A percentile compares a stretch with the other conserved stretches of the same genome.
Conservation (phyloP, 2,888 invertebrate genomes). For the Chrysodeixis includens region DNA sequence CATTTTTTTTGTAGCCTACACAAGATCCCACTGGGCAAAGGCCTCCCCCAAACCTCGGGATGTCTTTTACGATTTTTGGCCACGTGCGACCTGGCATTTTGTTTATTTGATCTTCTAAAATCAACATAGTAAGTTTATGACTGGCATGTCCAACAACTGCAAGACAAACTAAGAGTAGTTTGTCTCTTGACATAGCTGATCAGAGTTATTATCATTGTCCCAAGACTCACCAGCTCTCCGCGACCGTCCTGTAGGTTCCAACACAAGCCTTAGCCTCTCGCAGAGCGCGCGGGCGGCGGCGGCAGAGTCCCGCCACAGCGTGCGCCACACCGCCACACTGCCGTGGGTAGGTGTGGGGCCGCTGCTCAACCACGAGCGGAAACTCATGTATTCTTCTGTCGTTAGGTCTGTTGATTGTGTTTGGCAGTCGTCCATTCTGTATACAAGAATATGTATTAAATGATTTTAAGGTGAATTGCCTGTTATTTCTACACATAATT, state of each 20-base stretch:
- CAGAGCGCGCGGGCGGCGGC: slow-evolving; percentile 90
- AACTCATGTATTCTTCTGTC: slow-evolving; percentile 75
- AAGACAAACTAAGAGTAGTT: no score
- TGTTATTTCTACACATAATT: no score
- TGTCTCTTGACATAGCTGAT: no score
- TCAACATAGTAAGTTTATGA: no score
- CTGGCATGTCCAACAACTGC: no score
- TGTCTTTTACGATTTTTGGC: no score
- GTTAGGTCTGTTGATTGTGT: slow-evolving; percentile 70
- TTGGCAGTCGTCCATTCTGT: slow-evolving; percentile 66
- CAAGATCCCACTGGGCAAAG: no score
- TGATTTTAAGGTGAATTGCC: neutral
- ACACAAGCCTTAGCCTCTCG: slow-evolving; percentile 97
- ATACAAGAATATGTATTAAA: neutral
- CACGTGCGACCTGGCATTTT: no score
- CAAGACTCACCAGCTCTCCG: slow-evolving; percentile 91
- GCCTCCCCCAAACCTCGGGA: no score
- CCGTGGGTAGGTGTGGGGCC: slow-evolving; percentile 66
- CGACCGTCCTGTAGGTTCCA: slow-evolving; percentile 98
- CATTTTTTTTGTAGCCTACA: no score
- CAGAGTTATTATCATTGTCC: no score
- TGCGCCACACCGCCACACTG: slow-evolving; percentile 87
- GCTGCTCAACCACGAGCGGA: slow-evolving; percentile 70
- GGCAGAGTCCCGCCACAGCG: slow-evolving; percentile 89
- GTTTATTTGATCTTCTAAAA: no score